Evolutionary conservation across 2,888 invertebrate species (phyloP), one percentile per base, ranked within the genome.

Genomic region (Plusia festucae): DNA sequence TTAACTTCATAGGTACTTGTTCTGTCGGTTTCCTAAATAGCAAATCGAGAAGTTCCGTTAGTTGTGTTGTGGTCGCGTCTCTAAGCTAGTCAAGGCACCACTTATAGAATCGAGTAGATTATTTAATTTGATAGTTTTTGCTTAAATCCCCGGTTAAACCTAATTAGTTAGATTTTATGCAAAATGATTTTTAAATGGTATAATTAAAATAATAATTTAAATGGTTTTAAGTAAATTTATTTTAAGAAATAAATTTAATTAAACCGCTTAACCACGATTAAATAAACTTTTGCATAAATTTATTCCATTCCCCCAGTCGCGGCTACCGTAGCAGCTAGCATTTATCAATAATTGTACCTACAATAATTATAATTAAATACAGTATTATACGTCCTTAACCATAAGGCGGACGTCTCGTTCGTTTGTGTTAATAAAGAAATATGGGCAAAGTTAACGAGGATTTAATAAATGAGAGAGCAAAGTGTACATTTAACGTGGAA

Each of bases 401-500:
- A 40, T 40, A n/a, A 40, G 40, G n/a, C 40, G 40, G 46, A 49
- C 18, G 46, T 20, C 20, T 4, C 11, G 46, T 18, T 13, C 11
- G 3, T 9, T 3, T 49, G 46, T 49, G 18, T 49, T 11, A 20
- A 59, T 52, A 22, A 51, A 64, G 54, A 24, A 66, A 52, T 20
- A 91, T 91, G 89, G 68, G 61, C n/a, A 78, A 81, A 82, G 87
- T 97, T 15, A 97, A 97, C 88, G 91, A 95, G 60, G 98, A 98
- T 90, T 92, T 98, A 60, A 91, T 93, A 73, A 96, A 91, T 62
- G 98, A 98, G 91, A 95, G 98, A 58, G 91, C 96, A 34, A 96
- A 95, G 75, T 97, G 98, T 82, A 96, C 96, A 1, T 98, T 98
- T 86, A 93, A 97, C 86, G 90, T 97, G 0, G 84, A 93, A 64